Percentiles rank a stretch among this genome's conserved stretches.
These are phyloP conservation scores for Mystacides longicornis DNA, from an alignment of 2,888 invertebrate genomes.

Conservation along the genomic window DNA sequence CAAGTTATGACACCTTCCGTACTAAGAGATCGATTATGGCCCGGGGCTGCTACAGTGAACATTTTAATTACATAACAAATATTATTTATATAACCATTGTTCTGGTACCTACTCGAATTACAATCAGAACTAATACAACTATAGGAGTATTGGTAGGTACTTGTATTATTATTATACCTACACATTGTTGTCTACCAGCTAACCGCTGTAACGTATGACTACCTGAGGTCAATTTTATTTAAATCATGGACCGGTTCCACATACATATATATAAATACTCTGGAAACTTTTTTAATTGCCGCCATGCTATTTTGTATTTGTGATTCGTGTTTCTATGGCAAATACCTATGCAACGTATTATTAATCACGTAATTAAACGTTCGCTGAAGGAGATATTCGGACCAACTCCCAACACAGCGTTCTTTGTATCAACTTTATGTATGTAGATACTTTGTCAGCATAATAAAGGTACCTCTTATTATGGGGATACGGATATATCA, in stretches of 20 bases:
- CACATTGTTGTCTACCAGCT: not conserved
- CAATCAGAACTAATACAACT: no score
- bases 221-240: not conserved
- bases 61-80: constrained; percentile 17
- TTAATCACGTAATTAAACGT: not conserved
- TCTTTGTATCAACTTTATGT: no score
- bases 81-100: constrained; percentile 19
- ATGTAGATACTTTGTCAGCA: no score
- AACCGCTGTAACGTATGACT: not conserved
- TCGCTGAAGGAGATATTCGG: no score
- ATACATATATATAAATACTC: no score
- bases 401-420: no score
- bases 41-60: constrained; percentile 11
- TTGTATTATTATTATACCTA: no score
- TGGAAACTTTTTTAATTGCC: not conserved
- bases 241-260: not conserved
- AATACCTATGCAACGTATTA: not conserved
- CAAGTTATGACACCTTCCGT: constrained; percentile 12
- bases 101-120: not conserved
- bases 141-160: no score
- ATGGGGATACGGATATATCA: no score
- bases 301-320: not conserved
- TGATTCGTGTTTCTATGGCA: not conserved
- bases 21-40: constrained; percentile 11
- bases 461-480: no score